Base-by-base conservation (phyloP, 2,113 vertebrate species). In the Heterochromis multidens region DNA sequence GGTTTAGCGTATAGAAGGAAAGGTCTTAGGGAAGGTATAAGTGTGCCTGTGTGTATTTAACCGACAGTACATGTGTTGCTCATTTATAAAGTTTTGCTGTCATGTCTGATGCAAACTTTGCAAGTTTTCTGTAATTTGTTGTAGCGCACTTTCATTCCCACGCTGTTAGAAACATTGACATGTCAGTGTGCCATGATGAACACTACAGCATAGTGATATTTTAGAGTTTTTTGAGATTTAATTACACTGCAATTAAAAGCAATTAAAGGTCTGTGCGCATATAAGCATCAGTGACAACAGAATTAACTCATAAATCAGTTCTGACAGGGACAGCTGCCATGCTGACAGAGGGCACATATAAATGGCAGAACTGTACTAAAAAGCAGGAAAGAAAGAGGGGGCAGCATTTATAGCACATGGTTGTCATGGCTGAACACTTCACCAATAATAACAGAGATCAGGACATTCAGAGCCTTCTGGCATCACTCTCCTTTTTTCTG, bases 271-370 rank as follows among this genome's bases (percentile, higher is more conserved):
- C 49, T 83, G 61, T n/a, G 54, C 23, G n/a, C 29, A 67, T 77
- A 82, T 81, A 80, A 72, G 59, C 59, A 82, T 85, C 82, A 54
- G 27, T 77, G 80, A 70, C 61, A 80, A 59, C 14, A 43, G n/a
- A 77, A 84, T 83, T 21, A 61, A 87, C 78, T 67, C 56, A 76
- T 90, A 65, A 76, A 85, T 83, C 87, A 77, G 59, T 21, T 79
- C 2, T 82, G 86, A 87, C 81, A 61, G 80, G 62, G 76, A 58
- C 80, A 88, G 83, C 82, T 84, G 84, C n/a, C 27, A 9, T 19
- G 57, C 35, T 49, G 54, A 88, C 77, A 46, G 56, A 81, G 74
- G 81, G 72, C n/a, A 80, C n/a, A 83, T 61, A 77, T 31, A 77
- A 76, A 78, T 77, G 54, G 58, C 70, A 40, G n/a, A 83, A 37